These are phyloP conservation scores for Lithophane semibrunnea DNA, from an alignment of 2,888 invertebrate species.

Conservation along the genomic window DNA sequence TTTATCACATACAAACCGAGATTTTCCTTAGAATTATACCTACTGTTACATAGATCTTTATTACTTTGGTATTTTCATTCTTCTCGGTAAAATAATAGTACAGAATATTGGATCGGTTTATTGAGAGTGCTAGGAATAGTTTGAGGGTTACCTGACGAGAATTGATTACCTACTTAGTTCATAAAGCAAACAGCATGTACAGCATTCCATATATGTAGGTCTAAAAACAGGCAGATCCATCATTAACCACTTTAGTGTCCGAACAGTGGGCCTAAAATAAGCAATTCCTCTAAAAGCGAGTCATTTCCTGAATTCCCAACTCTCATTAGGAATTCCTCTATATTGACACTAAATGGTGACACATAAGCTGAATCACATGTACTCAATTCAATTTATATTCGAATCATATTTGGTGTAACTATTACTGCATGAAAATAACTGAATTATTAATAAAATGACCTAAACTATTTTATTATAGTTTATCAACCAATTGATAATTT, in stretches of 20 bases:
- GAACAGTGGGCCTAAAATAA: background rate
- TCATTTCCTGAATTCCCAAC: no score
- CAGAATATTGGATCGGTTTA: background rate
- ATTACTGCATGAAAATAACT: no score
- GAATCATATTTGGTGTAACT: no score
- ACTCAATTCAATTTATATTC: no score
- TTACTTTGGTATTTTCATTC: background rate
- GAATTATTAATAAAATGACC: no score
- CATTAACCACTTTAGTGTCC: background rate
- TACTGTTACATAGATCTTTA: background rate
- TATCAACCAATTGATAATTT: no score
- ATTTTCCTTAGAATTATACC: constrained; percentile 4
- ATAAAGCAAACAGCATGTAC: background rate
- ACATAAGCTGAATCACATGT: no score
- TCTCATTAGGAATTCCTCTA: no score
- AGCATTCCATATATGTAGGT: no score
- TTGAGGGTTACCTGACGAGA: background rate
- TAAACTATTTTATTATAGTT: no score
- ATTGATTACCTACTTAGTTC: background rate
- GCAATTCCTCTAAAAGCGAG: no score
- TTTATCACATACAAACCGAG: constrained; percentile 15
- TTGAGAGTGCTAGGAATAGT: background rate
- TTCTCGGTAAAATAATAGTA: background rate
- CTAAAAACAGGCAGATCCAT: background rate
- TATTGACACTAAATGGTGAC: no score